These are phyloP conservation scores for Aricia artaxerxes DNA, from an alignment of 2,888 invertebrate genomes.

Conservation along the genomic window DNA sequence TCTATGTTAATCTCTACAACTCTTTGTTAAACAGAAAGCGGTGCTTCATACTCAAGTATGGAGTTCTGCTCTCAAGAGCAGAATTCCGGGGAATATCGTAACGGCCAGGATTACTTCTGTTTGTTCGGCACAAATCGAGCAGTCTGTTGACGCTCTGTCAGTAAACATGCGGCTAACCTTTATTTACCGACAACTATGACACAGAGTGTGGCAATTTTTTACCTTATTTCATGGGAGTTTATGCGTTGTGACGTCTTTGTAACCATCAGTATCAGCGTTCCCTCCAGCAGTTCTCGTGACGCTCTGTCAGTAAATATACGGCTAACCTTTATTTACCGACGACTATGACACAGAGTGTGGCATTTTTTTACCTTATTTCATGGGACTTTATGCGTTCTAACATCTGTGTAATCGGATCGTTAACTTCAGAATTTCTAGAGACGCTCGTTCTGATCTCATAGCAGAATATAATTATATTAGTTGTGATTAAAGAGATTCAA, in stretches of 20 bases:
- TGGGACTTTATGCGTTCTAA: slow-evolving; percentile 8
- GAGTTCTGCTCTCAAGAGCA: neutral
- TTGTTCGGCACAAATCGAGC: slow-evolving; percentile 73
- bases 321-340: slow-evolving; percentile 48
- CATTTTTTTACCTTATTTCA: too few relatives aligned
- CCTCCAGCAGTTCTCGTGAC: slow-evolving; percentile 70
- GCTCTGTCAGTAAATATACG: slow-evolving; percentile 73
- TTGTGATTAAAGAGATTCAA: too few relatives aligned
- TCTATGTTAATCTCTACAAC: neutral
- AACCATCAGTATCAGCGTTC: too few relatives aligned
- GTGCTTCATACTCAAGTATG: neutral
- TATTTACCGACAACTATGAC: neutral
- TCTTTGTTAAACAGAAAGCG: neutral
- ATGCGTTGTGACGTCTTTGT: neutral
- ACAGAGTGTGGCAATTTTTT: neutral
- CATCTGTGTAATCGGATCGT: neutral
- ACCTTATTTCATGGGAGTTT: neutral
- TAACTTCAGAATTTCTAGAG: slow-evolving; percentile 60
- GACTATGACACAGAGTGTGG: neutral
- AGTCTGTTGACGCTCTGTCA: slow-evolving; percentile 74
- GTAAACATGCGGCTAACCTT: slow-evolving; percentile 68
- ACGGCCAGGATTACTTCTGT: slow-evolving; percentile 61
- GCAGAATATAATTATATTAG: too few relatives aligned
- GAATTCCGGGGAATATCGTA: slow-evolving; percentile 38
- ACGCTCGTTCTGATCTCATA: slow-evolving; percentile 50